Base-by-base conservation (phyloP, 2,888 invertebrate species). In the Augiades crinisus region DNA sequence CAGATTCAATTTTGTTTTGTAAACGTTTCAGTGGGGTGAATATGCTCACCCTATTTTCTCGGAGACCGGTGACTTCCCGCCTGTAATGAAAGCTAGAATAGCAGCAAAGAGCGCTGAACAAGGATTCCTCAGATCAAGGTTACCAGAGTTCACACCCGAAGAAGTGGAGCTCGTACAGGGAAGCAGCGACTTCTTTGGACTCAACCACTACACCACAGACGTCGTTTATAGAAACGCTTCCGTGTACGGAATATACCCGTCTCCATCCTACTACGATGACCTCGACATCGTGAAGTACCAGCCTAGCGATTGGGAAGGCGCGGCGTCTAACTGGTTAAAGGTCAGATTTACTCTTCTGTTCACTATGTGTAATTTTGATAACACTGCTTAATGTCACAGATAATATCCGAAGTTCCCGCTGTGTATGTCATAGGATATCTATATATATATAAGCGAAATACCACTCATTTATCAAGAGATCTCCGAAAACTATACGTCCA, bases 201-300 rank as follows among this genome's bases (percentile, higher is more conserved):
- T n/a, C n/a, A n/a, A n/a, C n/a, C n/a, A n/a, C n/a, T 95, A 95
- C 68, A 91, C 91, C 0, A 75, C 90, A 1, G 68, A 5, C 3
- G 50, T 58, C 3, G 54, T 63, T 7, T 67, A 63, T 34, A 65
- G 65, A 47, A 65, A 68, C 21, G 59, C 55, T 13, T 57, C 64
- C 3, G 56, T 59, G 0, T 7, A 40, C 4, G 55, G 52, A 7
- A 47, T 30, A 10, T 27, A 60, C 31, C 34, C 33, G 0, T 38
- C 45, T 14, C 67, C 67, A 13, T 67, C 67, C 0, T 57, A 53
- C 34, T 45, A 38, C 7, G 59, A 64, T 43, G 66, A 67, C 37
- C 22, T 52, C 8, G 59, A 56, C 16, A 19, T 34, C 10, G 12
- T 47, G n/a, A n/a, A 38, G 12, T 57, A 59, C 53, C 33, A 59